A percentile compares a stretch with the other conserved stretches of the same genome.
Evolutionary conservation across 2,113 vertebrate genomes (phyloP).

Genomic region (Phrynosoma blainvillii): DNA sequence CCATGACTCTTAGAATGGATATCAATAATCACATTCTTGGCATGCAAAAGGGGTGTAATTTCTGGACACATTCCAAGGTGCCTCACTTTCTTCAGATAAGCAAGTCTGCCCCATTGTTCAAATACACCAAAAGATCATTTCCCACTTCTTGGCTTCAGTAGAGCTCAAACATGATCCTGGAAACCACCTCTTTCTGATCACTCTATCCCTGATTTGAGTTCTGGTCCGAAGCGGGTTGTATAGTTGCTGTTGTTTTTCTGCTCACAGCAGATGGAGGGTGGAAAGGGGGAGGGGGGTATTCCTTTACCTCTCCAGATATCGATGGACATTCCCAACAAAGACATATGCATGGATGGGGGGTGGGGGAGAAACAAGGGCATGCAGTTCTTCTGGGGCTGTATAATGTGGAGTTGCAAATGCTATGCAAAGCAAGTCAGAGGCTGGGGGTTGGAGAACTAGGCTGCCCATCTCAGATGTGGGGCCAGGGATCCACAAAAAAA

Average conservation of each 20-base stretch:
- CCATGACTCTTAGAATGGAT: not conserved
- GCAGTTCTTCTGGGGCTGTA: constrained; percentile 1
- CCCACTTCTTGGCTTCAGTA: constrained; percentile 29
- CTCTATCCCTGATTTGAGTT: constrained; percentile 4
- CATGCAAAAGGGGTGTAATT: not conserved
- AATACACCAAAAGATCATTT: constrained; percentile 11
- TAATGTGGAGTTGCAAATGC: constrained; percentile 37
- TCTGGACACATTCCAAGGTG: not conserved
- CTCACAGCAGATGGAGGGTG: not conserved
- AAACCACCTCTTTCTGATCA: constrained; percentile 35
- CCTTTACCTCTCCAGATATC: not conserved
- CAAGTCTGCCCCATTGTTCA: constrained; percentile 16
- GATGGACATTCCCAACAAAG: constrained; percentile 5
- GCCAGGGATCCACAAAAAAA: constrained; percentile 54
- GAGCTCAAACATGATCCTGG: constrained; percentile 45
- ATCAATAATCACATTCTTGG: not conserved
- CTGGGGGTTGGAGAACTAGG: constrained; percentile 56
- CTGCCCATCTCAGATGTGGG: constrained; percentile 67
- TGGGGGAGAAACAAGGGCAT: not conserved
- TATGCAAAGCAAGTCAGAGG: constrained; percentile 55
- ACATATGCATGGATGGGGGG: constrained; percentile 3
- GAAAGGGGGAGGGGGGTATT: not conserved
- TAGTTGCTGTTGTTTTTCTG: not conserved
- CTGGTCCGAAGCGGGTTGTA: not conserved
- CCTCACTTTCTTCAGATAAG: not conserved